A percentile compares a stretch with the other conserved stretches of the same genome.
Evolutionary conservation across 2,888 invertebrate genomes (phyloP).

Genomic region (Heliconius sara): DNA sequence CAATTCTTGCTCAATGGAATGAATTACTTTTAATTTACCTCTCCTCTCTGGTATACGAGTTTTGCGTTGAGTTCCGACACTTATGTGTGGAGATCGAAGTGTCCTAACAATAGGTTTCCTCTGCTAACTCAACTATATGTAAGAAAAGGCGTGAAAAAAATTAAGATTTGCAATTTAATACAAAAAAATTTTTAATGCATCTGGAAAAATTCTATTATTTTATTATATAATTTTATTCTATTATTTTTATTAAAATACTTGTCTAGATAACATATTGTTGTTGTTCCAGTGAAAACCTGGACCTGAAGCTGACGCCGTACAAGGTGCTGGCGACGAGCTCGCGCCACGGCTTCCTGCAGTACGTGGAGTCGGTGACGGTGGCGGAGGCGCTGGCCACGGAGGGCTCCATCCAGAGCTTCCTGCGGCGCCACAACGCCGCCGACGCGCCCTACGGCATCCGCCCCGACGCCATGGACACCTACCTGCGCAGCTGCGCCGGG

Average conservation of each 20-base stretch:
- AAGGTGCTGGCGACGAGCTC: constrained; percentile 94
- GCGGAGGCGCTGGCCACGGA: constrained; percentile 95
- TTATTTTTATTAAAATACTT: too few relatives aligned
- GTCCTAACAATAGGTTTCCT: neutral
- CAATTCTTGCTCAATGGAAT: neutral
- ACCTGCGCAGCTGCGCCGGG: constrained; percentile 97
- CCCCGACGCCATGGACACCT: constrained; percentile 98
- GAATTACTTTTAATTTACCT: neutral
- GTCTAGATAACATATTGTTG: too few relatives aligned
- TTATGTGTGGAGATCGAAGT: neutral
- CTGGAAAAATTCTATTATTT: too few relatives aligned
- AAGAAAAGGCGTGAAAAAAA: neutral
- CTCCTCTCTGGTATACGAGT: neutral
- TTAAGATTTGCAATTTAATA: too few relatives aligned
- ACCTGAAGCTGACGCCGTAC: constrained; percentile 98
- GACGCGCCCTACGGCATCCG: constrained; percentile 95
- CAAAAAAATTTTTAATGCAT: too few relatives aligned
- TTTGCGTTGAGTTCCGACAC: neutral
- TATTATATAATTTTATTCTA: too few relatives aligned
- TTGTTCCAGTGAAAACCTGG: constrained; percentile 91
- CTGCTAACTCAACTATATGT: neutral
- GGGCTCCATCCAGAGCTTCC: constrained; percentile 96
- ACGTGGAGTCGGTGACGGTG: constrained; percentile 95
- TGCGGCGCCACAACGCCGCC: constrained; percentile 94
- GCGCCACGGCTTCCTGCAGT: constrained; percentile 98